These are phyloP conservation scores for Heliconius charithonia DNA, from an alignment of 2,888 invertebrate species.

Conservation along the genomic window DNA sequence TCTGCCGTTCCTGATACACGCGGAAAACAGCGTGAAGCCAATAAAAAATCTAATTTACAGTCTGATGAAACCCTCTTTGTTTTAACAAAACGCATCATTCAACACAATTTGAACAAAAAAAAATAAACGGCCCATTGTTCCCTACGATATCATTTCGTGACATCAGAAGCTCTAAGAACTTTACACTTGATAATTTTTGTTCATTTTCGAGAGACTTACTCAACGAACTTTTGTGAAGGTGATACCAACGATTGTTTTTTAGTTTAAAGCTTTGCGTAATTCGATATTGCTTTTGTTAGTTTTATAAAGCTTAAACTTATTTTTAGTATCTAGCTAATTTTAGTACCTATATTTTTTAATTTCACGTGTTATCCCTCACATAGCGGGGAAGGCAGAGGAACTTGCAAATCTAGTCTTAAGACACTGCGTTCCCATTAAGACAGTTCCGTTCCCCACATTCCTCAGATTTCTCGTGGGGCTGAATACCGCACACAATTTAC, in stretches of 20 bases:
- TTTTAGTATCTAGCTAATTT: too few relatives aligned
- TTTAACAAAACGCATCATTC: not conserved
- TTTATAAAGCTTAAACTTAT: not conserved
- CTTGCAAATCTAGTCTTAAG: too few relatives aligned
- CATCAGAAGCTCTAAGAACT: constrained; percentile 21
- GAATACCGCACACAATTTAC: too few relatives aligned
- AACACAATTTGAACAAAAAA: not conserved
- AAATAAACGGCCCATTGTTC: constrained; percentile 15
- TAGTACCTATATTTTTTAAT: too few relatives aligned
- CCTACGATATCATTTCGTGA: not conserved
- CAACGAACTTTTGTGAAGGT: not conserved
- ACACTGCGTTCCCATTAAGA: too few relatives aligned
- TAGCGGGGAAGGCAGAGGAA: too few relatives aligned
- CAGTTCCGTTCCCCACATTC: too few relatives aligned
- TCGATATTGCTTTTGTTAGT: not conserved
- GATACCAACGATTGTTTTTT: not conserved
- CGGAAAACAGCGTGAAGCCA: not conserved
- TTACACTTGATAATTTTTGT: constrained; percentile 5
- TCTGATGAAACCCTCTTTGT: not conserved
- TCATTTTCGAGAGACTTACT: not conserved
- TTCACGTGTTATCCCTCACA: too few relatives aligned
- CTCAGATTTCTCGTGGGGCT: too few relatives aligned
- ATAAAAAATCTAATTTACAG: not conserved
- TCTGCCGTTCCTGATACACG: not conserved
- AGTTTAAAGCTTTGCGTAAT: not conserved